A percentile compares a stretch with the other conserved stretches of the same genome.
phyloP scores from a whole-genome alignment of 2,888 invertebrate species.

The Dolichomitus sp. region DNA sequence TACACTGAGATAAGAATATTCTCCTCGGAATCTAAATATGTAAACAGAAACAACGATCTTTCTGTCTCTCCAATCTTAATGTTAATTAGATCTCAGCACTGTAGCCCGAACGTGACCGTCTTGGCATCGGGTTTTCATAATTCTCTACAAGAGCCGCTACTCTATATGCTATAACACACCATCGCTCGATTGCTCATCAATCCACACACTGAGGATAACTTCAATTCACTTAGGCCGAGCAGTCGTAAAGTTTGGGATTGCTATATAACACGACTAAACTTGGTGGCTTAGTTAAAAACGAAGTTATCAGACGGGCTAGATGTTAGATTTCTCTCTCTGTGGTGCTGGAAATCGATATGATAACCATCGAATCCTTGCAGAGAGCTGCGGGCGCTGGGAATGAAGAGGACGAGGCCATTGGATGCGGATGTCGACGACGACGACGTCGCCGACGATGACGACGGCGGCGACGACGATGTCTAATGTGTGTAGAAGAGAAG shows the following conservation, averaged over 20 bases:
- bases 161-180: conserved; percentile 12
- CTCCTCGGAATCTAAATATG: background rate
- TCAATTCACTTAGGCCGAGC: conserved; percentile 80
- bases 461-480: conserved; percentile 70
- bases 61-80: conserved; percentile 33
- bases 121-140: conserved; percentile 13
- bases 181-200: conserved; percentile 27
- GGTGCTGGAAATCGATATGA: conserved; percentile 82
- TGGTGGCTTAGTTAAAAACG: conserved; percentile 80
- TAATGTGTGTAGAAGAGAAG: conserved; percentile 61
- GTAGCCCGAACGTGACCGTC: conserved; percentile 2
- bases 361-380: conserved; percentile 82
- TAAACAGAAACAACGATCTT: background rate
- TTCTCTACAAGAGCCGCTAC: conserved; percentile 10
- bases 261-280: conserved; percentile 49
- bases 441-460: conserved; percentile 64
- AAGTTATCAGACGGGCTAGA: conserved; percentile 81
- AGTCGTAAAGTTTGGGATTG: conserved; percentile 79
- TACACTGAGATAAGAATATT: background rate
- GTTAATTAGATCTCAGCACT: conserved; percentile 37
- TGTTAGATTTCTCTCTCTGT: background rate
- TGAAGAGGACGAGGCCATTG: conserved; percentile 56
- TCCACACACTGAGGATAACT: conserved; percentile 70
- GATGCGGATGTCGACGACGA: conserved; percentile 47
- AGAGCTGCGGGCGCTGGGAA: conserved; percentile 78